Conservation (phyloP, 2,797 vertebrate genomes). For the Petrocephalus sullivani region DNA sequence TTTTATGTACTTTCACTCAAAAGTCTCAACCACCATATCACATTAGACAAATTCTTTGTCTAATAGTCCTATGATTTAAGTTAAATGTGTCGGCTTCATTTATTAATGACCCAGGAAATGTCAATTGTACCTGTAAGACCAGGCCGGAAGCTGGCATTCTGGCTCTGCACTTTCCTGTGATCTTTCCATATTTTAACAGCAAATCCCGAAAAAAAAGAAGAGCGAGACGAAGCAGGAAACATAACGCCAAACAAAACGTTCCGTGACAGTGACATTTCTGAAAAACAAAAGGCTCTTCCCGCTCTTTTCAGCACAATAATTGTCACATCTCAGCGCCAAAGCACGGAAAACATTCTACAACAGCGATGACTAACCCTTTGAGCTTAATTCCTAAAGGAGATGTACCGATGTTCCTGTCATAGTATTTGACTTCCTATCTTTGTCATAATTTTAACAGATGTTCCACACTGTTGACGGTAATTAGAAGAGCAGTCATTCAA, state of each 20-base stretch:
- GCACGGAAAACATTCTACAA: slow-evolving; percentile 41
- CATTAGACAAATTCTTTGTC: not conserved
- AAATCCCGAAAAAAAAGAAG: not conserved
- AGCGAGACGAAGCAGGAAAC: not conserved
- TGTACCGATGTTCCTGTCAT: slow-evolving; percentile 35
- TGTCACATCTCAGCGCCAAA: slow-evolving; percentile 19
- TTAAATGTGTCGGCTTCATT: not conserved
- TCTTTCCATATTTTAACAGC: not conserved
- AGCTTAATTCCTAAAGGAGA: slow-evolving; percentile 43
- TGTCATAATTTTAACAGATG: slow-evolving; percentile 56
- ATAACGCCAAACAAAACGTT: not conserved
- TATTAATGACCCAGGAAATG: not conserved
- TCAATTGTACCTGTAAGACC: not conserved
- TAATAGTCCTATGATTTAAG: not conserved
- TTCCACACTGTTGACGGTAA: slow-evolving; percentile 50
- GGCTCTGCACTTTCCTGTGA: not conserved
- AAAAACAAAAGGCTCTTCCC: not conserved
- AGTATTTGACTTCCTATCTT: slow-evolving; percentile 58
- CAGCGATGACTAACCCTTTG: slow-evolving; percentile 42
- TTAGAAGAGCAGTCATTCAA: slow-evolving; percentile 48
- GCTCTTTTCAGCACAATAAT: not conserved
- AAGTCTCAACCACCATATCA: not conserved
- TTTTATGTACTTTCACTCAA: not conserved
- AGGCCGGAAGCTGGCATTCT: not conserved
- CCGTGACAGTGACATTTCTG: not conserved